Conservation (phyloP, 1,140 invertebrate species). For the Zaprionus africanus region DNA sequence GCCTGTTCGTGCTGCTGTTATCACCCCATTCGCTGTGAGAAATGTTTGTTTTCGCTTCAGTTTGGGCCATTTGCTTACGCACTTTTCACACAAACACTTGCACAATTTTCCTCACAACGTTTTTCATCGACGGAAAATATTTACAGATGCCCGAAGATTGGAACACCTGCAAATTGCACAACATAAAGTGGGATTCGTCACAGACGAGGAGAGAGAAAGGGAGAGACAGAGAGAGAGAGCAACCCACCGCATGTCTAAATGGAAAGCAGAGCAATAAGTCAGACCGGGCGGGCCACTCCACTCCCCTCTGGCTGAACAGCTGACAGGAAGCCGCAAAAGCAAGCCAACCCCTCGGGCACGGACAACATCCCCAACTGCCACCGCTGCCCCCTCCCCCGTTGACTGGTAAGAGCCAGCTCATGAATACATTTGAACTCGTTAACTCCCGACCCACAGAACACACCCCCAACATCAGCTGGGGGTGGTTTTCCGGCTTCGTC, state of each 20-base stretch:
- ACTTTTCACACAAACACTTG: constrained; percentile 66
- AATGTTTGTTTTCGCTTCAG: constrained; percentile 70
- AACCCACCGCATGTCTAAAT: constrained; percentile 49
- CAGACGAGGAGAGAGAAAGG: constrained; percentile 23
- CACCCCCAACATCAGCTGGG: constrained; percentile 39
- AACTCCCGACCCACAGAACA: constrained; percentile 66
- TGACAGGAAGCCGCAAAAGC: constrained; percentile 62
- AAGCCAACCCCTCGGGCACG: constrained; percentile 34
- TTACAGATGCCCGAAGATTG: constrained; percentile 58
- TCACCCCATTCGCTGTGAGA: constrained; percentile 62
- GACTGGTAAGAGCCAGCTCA: constrained; percentile 73
- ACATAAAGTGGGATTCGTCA: constrained; percentile 70
- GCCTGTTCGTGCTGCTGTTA: constrained; percentile 43
- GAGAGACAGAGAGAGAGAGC: constrained; percentile 11
- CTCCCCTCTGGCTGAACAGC: constrained; percentile 38
- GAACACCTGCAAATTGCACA: constrained; percentile 82
- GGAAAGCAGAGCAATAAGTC: constrained; percentile 70
- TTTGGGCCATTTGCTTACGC: constrained; percentile 60
- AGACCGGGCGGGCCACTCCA: constrained; percentile 15
- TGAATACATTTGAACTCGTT: constrained; percentile 84
- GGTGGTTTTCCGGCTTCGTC: constrained; percentile 10
- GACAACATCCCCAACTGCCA: constrained; percentile 38
- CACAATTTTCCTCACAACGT: constrained; percentile 12
- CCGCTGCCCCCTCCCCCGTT: not conserved
- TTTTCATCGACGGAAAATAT: constrained; percentile 27